Evolutionary conservation across 2,797 vertebrate genomes (phyloP), one percentile per base, ranked within the genome.

Genomic region (Darevskia mixta): DNA sequence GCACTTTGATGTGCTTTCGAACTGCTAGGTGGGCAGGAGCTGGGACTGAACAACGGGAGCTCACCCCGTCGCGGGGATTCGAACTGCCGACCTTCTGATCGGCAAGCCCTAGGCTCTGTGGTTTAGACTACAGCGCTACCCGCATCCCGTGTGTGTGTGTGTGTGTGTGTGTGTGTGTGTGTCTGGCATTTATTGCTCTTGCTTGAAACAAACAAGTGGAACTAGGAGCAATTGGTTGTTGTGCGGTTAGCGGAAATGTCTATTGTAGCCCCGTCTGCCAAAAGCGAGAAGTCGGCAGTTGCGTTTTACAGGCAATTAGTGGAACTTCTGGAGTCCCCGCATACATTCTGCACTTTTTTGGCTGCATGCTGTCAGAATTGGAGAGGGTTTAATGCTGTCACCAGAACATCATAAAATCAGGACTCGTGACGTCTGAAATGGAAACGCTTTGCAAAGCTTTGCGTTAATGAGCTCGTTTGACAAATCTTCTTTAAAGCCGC

Each of bases 241-340:
- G 32, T 3, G 69, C 79, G 88, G 82, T 38, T 15, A 92, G 5
- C 76, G 79, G 61, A 92, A 90, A 92, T 91, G 93, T 75, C 89
- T 84, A 73, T 91, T 2, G 0, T 0, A 15, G 69, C 73, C 35
- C 49, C 67, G 86, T 81, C 83, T 91, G 90, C 77, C 61, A 1
- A 86, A 92, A 90, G 72, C 0, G 87, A 78, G 77, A 89, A 77
- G 78, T 89, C 79, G 87, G 83, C 89, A 94, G 93, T 93, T 95
- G 91, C 90, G 64, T 95, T 95, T 95, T 94, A 93, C 71, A 95
- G 90, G 94, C 91, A 94, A 96, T 96, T 95, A 95, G 89, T 32
- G 83, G 79, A 95, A 95, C 89, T 93, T 96, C 89, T 95, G 93
- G 90, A 96, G 95, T 95, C 95, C 88, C 88, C 81, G 82, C 45